phyloP scores from a whole-genome alignment of 2,888 invertebrate species.

The Linhomoeus sp. region DNA sequence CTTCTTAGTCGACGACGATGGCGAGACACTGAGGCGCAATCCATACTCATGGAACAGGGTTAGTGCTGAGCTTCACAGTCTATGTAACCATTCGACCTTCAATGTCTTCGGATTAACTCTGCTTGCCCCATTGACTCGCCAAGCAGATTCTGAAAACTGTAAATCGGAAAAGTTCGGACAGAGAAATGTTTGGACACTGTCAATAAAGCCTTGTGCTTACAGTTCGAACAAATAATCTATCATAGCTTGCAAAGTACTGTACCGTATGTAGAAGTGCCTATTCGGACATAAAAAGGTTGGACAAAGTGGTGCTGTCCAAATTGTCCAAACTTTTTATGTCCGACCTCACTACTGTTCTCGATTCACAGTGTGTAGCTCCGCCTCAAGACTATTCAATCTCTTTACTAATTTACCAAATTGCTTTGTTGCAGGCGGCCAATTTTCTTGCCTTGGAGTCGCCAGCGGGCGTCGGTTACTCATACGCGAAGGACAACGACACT shows the following conservation, averaged over 20 bases:
- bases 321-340: too few relatives aligned
- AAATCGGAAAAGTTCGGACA: too few relatives aligned
- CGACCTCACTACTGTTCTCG: too few relatives aligned
- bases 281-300: too few relatives aligned
- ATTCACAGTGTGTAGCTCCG: too few relatives aligned
- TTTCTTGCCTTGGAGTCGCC: conserved; percentile 36
- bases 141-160: not conserved
- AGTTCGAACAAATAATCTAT: too few relatives aligned
- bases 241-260: too few relatives aligned
- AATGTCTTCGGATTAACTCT: not conserved
- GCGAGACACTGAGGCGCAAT: conserved; percentile 11
- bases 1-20: conserved; percentile 11
- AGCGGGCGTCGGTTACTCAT: conserved; percentile 37
- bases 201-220: too few relatives aligned
- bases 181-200: not conserved
- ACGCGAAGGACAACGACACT: conserved; percentile 29
- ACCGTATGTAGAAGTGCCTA: too few relatives aligned
- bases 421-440: conserved; percentile 30
- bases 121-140: not conserved
- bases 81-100: too few relatives aligned
- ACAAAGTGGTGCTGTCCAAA: too few relatives aligned
- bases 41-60: conserved; percentile 10
- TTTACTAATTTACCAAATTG: not conserved
- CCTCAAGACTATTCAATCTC: not conserved
- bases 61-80: not conserved